Conservation (phyloP, 1,140 invertebrate genomes). For the Drosophila erecta region DNA sequence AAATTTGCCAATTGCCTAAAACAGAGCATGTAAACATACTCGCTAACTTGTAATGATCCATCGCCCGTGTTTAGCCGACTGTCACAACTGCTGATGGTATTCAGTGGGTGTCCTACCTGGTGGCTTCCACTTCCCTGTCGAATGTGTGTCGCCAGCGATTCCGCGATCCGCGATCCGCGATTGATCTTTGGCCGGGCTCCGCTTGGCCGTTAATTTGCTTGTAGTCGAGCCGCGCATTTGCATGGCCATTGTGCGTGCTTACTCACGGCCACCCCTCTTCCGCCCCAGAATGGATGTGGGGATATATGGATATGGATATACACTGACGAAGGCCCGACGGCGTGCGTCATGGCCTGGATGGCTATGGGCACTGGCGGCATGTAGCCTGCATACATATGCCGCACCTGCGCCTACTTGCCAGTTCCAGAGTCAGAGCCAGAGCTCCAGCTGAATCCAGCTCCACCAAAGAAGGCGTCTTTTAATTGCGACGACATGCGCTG, state of each 20-base stretch:
- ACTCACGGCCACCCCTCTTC: conserved; percentile 27
- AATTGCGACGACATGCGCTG: conserved; percentile 72
- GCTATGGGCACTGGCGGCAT: conserved; percentile 12
- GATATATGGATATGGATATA: neutral
- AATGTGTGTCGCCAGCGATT: conserved; percentile 23
- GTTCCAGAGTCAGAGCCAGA: conserved; percentile 51
- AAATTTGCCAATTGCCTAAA: no score
- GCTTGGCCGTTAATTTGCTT: conserved; percentile 67
- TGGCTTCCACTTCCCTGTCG: conserved; percentile 14
- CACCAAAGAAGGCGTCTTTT: conserved; percentile 75
- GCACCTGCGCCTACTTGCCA: conserved; percentile 75
- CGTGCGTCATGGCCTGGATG: conserved; percentile 61
- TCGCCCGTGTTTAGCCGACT: neutral
- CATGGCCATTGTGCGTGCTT: conserved; percentile 69
- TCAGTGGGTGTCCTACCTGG: conserved; percentile 1
- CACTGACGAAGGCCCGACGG: conserved; percentile 28
- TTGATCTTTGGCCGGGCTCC: conserved; percentile 71
- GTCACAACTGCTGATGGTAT: neutral
- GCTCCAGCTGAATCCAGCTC: neutral
- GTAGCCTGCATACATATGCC: conserved; percentile 73
- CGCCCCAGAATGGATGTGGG: conserved; percentile 3
- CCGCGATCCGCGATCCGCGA: conserved; percentile 35
- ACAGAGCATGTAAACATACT: no score
- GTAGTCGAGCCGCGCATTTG: conserved; percentile 60
- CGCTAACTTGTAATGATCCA: neutral